These are phyloP conservation scores for Eulimnadia texana DNA, from an alignment of 1,140 invertebrate genomes.

Conservation along the genomic window DNA sequence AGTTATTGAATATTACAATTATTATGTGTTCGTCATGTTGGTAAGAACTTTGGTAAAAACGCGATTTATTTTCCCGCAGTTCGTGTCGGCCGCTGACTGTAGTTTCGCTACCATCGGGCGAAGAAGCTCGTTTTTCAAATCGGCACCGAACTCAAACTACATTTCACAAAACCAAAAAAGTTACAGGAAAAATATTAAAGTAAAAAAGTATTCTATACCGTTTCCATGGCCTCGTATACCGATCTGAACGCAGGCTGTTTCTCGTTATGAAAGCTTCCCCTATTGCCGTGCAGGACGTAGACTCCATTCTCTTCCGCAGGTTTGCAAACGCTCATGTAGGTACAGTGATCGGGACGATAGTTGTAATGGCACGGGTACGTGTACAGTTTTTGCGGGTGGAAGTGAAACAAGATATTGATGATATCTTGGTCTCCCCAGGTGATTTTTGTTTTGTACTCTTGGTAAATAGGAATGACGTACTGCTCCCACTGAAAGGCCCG, in stretches of 20 bases:
- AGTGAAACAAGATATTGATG: slow-evolving; percentile 89
- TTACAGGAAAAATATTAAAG: not conserved
- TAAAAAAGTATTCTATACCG: slow-evolving; percentile 29
- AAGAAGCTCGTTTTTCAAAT: slow-evolving; percentile 32
- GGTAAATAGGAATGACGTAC: slow-evolving; percentile 67
- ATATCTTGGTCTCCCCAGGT: slow-evolving; percentile 97
- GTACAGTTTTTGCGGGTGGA: slow-evolving; percentile 66
- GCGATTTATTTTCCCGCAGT: slow-evolving; percentile 34
- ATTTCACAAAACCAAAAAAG: slow-evolving; percentile 23
- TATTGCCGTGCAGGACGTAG: slow-evolving; percentile 72
- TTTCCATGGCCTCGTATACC: slow-evolving; percentile 52
- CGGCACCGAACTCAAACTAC: slow-evolving; percentile 34
- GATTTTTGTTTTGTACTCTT: slow-evolving; percentile 70
- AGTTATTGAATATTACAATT: not conserved
- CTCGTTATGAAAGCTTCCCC: slow-evolving; percentile 64
- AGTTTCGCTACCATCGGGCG: slow-evolving; percentile 32
- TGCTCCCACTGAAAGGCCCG: slow-evolving; percentile 66
- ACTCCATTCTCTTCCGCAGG: slow-evolving; percentile 59
- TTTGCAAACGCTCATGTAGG: slow-evolving; percentile 71
- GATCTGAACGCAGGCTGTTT: slow-evolving; percentile 76
- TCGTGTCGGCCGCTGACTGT: slow-evolving; percentile 27
- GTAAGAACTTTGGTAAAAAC: slow-evolving; percentile 33
- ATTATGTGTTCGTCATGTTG: slow-evolving; percentile 17
- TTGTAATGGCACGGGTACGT: slow-evolving; percentile 77
- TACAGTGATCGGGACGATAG: slow-evolving; percentile 80